Percentiles rank a stretch among this genome's conserved stretches.
These are phyloP conservation scores for Aplocera efformata DNA, from an alignment of 2,888 invertebrate genomes.

Conservation along the genomic window DNA sequence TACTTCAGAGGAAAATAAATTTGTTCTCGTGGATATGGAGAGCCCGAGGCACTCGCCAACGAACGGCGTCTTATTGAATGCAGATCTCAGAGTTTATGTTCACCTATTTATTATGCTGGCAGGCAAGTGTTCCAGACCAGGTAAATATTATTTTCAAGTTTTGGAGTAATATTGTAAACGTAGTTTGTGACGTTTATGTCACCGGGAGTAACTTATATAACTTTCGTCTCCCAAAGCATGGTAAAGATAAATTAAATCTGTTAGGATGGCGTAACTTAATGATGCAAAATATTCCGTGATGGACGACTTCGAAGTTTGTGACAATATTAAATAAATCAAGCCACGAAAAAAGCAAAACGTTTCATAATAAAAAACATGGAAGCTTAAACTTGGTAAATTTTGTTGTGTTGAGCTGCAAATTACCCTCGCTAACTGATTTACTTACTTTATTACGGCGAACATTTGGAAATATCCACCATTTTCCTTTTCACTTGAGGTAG, in stretches of 20 bases:
- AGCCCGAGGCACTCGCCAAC: constrained; percentile 56
- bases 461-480: constrained; percentile 19
- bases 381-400: constrained; percentile 24
- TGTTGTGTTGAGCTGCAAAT: constrained; percentile 28
- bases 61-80: constrained; percentile 61
- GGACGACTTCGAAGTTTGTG: constrained; percentile 13
- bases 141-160: constrained; percentile 18
- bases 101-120: constrained; percentile 40
- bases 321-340: constrained; percentile 17
- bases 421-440: constrained; percentile 29
- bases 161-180: constrained; percentile 1
- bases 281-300: constrained; percentile 13
- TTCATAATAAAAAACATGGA: constrained; percentile 25
- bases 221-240: constrained; percentile 1
- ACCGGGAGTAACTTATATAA: background rate
- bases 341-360: constrained; percentile 19
- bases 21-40: constrained; percentile 61
- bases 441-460: constrained; percentile 26
- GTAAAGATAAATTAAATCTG: constrained; percentile 2
- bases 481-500: constrained; percentile 10
- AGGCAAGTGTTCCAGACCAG: constrained; percentile 17
- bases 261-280: constrained; percentile 5
- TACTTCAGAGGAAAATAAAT: constrained; percentile 72
- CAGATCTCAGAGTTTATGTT: constrained; percentile 44
- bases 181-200: background rate